Conservation (phyloP, 2,113 vertebrate genomes). For the Indicator maculatus region DNA sequence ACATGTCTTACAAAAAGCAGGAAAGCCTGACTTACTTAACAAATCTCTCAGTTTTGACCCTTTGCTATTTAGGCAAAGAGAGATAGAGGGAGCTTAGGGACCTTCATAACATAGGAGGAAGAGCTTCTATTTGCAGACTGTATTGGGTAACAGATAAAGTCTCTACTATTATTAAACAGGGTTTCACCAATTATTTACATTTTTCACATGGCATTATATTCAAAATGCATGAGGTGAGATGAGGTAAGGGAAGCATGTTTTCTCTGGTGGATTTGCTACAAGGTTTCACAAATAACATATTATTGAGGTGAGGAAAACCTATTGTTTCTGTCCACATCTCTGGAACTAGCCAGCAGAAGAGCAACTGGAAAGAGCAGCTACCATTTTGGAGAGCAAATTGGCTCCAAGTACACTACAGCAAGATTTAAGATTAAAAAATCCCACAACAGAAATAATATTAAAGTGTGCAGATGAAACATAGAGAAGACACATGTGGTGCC, state of each 20-base stretch:
- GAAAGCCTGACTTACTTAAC: background rate
- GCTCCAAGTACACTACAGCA: background rate
- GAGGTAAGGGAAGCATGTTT: background rate
- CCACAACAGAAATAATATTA: background rate
- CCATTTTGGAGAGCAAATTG: background rate
- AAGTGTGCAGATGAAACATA: background rate
- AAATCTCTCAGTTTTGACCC: background rate
- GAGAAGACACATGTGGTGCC: background rate
- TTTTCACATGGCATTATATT: background rate
- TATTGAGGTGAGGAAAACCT: background rate
- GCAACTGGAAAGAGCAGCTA: background rate
- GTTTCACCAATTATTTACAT: background rate
- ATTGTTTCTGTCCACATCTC: background rate
- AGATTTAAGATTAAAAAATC: background rate
- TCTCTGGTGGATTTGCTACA: background rate
- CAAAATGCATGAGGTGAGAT: background rate
- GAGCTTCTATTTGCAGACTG: background rate
- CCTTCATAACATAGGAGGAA: background rate
- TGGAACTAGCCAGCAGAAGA: background rate
- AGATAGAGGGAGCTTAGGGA: background rate
- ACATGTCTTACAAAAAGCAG: background rate
- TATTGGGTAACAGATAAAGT: background rate
- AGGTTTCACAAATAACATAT: background rate
- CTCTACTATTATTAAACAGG: background rate
- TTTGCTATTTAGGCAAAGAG: background rate